Base-by-base conservation (phyloP, 2,113 vertebrate genomes). In the Cyanoliseus patagonus region DNA sequence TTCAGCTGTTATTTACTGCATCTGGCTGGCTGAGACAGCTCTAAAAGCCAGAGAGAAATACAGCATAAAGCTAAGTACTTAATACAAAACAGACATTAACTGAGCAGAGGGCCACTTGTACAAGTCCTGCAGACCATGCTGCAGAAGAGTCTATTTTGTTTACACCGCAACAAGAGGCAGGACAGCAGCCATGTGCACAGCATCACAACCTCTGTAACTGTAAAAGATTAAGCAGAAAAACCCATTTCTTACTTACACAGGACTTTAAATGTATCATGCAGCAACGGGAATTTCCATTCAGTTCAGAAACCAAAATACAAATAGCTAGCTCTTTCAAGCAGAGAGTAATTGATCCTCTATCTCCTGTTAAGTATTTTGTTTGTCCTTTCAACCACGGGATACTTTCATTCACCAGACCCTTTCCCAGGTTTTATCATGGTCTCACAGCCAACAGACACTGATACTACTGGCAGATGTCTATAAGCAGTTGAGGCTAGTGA, bases 41-140 rank as follows among this genome's bases (percentile, higher is more conserved):
- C 55, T 70, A 83, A 80, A 92, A 83, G 52, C 68, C 52, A 30
- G 16, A 63, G 31, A 80, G 27, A 42, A 89, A 61, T 31, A 61
- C 55, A 84, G 70, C 19, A 31, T 13, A 88, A 90, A 88, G 37
- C 67, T 57, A 5, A 88, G 27, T 47, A 76, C 41, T 89, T 67
- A 92, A 79, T 27, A 61, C 13, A 70, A 61, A 89, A 6, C 22
- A 79, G 66, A 68, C 3, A 1, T 47, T 68, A 81, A 83, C 35
- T 10, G 18, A 64, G 49, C 7, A 20, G 24, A 84, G 33, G n/a
- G 55, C 27, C 37, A 74, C 0, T 0, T 3, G 4, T 19, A 10
- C 42, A 47, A 1, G 2, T 35, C 66, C 64, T 64, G 66, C 46
- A 83, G 39, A 42, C 44, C 23, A 39, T 4, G 33, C n/a, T 73